phyloP scores from a whole-genome alignment of 2,888 invertebrate species.

The Cerceris ruficornis region DNA sequence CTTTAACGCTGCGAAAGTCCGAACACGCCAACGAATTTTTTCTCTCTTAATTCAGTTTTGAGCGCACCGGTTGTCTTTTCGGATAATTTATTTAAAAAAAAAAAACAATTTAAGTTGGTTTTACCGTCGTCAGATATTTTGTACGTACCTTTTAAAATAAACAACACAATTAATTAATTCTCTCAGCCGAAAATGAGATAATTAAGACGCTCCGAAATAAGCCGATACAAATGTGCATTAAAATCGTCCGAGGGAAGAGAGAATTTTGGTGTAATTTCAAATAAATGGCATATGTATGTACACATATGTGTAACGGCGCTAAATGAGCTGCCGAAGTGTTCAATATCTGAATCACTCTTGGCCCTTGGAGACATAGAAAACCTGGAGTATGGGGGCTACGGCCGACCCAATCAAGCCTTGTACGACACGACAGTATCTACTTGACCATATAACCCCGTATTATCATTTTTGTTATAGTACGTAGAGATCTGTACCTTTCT shows the following conservation, averaged over 20 bases:
- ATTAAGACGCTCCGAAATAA: no score
- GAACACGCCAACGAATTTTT: conserved; percentile 33
- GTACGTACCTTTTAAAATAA: no score
- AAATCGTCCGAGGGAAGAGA: no score
- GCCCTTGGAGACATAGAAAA: conserved; percentile 33
- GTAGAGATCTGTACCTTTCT: background rate
- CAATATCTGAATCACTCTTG: conserved; percentile 35
- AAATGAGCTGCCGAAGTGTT: conserved; percentile 46
- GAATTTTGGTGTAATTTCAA: no score
- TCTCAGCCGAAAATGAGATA: no score
- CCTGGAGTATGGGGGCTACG: conserved; percentile 13
- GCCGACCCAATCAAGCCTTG: conserved; percentile 47
- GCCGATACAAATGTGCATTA: no score
- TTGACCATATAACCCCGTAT: conserved; percentile 8
- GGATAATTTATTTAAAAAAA: conserved; percentile 29
- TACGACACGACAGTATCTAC: conserved; percentile 39
- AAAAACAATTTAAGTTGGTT: background rate
- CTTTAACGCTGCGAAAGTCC: conserved; percentile 33
- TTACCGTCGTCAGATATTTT: no score
- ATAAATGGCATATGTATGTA: background rate
- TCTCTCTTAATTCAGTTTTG: background rate
- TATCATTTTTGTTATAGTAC: conserved; percentile 9
- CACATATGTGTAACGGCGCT: conserved; percentile 1
- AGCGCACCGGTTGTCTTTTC: conserved; percentile 32
- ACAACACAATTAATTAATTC: no score